A percentile compares a stretch with the other conserved stretches of the same genome.
Conservation (phyloP, 2,888 invertebrate genomes). For the Calliphora vomitoria region DNA sequence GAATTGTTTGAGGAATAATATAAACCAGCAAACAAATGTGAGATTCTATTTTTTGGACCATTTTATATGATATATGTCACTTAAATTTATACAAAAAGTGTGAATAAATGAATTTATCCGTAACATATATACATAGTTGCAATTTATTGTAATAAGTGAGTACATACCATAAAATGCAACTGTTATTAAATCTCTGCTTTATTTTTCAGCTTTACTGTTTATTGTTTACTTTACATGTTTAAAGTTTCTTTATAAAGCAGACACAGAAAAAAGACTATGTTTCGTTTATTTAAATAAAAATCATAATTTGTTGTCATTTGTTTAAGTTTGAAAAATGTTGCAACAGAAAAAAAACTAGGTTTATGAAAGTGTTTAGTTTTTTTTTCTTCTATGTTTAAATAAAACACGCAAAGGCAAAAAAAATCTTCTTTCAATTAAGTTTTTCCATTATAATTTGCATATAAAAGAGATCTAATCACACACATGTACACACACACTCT, state of each 20-base stretch:
- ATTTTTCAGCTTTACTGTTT: not conserved
- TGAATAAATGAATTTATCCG: too few species aligned
- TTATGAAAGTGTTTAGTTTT: not conserved
- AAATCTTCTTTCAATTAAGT: not conserved
- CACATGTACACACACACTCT: not conserved
- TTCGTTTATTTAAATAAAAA: not conserved
- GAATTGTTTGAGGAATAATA: too few species aligned
- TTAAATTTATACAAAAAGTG: too few species aligned
- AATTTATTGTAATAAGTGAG: too few species aligned
- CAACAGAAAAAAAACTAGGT: not conserved
- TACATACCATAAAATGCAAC: too few species aligned
- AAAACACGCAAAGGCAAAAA: not conserved
- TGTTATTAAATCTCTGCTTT: too few species aligned
- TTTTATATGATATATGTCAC: too few species aligned
- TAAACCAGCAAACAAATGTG: too few species aligned
- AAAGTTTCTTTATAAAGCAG: not conserved
- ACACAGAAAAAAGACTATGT: not conserved
- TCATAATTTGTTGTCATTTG: constrained; percentile 11
- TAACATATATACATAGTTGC: too few species aligned
- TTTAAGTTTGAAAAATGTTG: not conserved
- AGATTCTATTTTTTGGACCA: too few species aligned
- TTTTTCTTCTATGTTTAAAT: not conserved
- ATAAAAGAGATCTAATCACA: constrained; percentile 26
- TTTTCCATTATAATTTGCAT: constrained; percentile 35
- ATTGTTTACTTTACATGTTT: too few species aligned